Evolutionary conservation across 2,888 invertebrate species (phyloP).

Genomic region (Adelognathus sp.): DNA sequence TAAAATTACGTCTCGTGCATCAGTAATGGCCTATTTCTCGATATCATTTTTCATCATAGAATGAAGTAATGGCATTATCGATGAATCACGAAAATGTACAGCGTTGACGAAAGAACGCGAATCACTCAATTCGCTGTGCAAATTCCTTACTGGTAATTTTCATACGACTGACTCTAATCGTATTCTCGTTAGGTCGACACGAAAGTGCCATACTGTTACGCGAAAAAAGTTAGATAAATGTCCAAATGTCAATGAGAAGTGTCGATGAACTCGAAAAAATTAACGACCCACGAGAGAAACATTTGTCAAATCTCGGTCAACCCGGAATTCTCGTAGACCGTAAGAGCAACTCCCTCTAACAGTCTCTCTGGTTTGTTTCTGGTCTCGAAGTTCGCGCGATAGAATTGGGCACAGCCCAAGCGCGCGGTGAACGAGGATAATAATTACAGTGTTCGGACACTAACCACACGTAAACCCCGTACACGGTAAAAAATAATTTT

Average conservation of each 20-base stretch:
- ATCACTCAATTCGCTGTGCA: no score
- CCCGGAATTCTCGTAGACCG: slow-evolving; percentile 25
- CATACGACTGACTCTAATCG: not conserved
- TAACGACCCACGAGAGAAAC: slow-evolving; percentile 20
- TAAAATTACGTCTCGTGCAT: no score
- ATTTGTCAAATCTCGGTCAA: slow-evolving; percentile 45
- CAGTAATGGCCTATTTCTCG: no score
- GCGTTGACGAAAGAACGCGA: no score
- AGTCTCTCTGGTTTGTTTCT: not conserved
- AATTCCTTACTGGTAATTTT: no score
- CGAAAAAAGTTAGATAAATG: not conserved
- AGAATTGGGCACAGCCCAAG: slow-evolving; percentile 1
- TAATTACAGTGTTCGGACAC: not conserved
- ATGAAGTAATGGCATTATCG: no score
- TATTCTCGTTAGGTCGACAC: not conserved
- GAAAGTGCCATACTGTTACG: not conserved
- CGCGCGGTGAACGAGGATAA: not conserved
- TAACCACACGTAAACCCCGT: not conserved
- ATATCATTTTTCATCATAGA: no score
- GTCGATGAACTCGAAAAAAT: slow-evolving; percentile 33
- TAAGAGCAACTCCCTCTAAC: not conserved
- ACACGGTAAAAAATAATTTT: no score
- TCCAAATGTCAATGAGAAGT: not conserved
- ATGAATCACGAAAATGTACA: no score
- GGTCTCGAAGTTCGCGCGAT: not conserved